Percentiles rank a stretch among this genome's conserved stretches.
These are phyloP conservation scores for Microcebus ravelobensis DNA, from an alignment of 2,113 vertebrate genomes.

Conservation along the genomic window DNA sequence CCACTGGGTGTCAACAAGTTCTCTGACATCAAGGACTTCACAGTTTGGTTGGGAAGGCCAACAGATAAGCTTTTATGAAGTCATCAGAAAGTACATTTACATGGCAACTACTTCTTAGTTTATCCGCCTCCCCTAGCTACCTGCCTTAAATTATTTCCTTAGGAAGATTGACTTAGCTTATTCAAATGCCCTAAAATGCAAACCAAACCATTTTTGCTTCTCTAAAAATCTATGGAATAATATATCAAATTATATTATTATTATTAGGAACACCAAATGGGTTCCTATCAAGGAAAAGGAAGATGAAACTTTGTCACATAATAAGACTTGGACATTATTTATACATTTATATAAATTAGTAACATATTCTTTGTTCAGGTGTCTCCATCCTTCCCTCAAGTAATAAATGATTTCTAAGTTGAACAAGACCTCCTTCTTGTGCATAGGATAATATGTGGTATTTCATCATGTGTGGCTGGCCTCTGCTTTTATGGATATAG, in stretches of 20 bases:
- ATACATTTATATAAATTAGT: background rate
- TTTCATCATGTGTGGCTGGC: background rate
- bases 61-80: background rate
- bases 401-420: background rate
- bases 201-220: slow-evolving; percentile 22
- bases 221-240: background rate
- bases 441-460: background rate
- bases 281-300: background rate
- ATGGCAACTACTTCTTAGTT: background rate
- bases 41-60: background rate
- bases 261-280: no score
- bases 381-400: background rate
- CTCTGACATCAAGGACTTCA: background rate
- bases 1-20: background rate
- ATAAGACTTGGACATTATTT: background rate
- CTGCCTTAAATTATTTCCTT: background rate
- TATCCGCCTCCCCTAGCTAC: background rate
- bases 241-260: background rate
- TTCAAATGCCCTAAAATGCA: background rate
- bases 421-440: background rate
- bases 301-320: background rate
- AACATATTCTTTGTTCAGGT: background rate
- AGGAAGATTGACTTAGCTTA: background rate
- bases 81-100: background rate
- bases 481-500: background rate